These are phyloP conservation scores for Eulemur coronatus DNA, from an alignment of 2,797 vertebrate species.

Conservation along the genomic window DNA sequence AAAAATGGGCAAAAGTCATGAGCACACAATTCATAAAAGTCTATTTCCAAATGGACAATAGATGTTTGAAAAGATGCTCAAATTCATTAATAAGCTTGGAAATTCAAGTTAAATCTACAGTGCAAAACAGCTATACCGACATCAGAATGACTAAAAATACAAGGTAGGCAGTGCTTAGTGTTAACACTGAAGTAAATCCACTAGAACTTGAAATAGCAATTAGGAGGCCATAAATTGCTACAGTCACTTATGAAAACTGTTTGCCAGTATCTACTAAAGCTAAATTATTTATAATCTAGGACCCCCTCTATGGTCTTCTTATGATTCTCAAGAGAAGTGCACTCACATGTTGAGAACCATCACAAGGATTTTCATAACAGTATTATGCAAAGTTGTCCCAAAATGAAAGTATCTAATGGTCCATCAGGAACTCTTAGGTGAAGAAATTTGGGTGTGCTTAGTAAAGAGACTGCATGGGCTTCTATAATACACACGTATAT, in stretches of 20 bases:
- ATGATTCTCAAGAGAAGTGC: neutral
- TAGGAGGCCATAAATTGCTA: neutral
- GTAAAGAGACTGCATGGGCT: neutral
- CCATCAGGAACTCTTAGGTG: neutral
- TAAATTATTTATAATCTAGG: neutral
- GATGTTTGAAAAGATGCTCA: neutral
- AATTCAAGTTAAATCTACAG: neutral
- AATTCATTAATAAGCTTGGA: neutral
- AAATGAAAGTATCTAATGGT: neutral
- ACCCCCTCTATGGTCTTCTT: neutral
- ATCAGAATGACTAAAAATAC: neutral
- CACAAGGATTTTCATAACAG: neutral
- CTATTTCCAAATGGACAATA: neutral
- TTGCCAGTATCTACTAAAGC: neutral
- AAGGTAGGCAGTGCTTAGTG: accelerated
- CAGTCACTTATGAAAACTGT: neutral
- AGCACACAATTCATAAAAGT: neutral
- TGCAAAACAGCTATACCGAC: neutral
- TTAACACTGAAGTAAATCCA: neutral
- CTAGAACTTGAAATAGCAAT: neutral
- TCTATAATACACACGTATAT: neutral
- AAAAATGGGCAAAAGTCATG: neutral
- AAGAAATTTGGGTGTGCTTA: neutral
- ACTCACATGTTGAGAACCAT: neutral
- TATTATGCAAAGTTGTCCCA: neutral